Conservation (phyloP, 2,888 invertebrate species). For the Platypus cylindrus region DNA sequence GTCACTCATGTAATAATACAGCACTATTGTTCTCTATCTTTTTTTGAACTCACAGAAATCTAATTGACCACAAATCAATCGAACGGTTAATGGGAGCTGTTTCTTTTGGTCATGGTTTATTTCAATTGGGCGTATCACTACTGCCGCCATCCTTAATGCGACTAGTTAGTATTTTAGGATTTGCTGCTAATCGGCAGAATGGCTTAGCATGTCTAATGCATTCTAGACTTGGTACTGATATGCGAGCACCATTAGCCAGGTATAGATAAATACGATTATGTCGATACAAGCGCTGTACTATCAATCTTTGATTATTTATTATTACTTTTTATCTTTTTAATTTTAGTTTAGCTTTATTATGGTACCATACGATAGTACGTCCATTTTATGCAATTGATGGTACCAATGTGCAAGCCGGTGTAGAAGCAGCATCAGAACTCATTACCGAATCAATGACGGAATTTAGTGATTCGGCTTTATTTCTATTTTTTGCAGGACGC, state of each 20-base stretch:
- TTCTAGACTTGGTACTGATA: constrained; percentile 47
- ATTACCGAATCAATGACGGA: constrained; percentile 41
- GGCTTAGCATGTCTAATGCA: constrained; percentile 48
- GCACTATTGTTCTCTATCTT: constrained; percentile 1
- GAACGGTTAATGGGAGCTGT: constrained; percentile 52
- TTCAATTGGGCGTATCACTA: constrained; percentile 54
- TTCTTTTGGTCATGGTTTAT: constrained; percentile 57
- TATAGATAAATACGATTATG: too few species aligned
- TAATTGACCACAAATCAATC: constrained; percentile 40
- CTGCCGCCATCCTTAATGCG: constrained; percentile 50
- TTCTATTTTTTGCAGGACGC: constrained; percentile 53
- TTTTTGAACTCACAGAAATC: constrained; percentile 7
- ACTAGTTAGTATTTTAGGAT: constrained; percentile 50
- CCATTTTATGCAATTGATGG: constrained; percentile 56
- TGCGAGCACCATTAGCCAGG: constrained; percentile 56
- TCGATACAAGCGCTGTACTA: too few species aligned
- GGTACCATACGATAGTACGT: constrained; percentile 57
- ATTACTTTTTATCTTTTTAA: background rate
- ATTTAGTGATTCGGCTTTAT: constrained; percentile 49
- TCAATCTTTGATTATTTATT: background rate
- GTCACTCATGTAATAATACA: too few species aligned
- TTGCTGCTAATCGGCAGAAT: constrained; percentile 46
- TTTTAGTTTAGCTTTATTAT: constrained; percentile 43
- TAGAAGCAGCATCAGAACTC: constrained; percentile 39
- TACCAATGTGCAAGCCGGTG: constrained; percentile 44